Conservation (phyloP, 2,797 vertebrate genomes). For the Danio kyathit region DNA sequence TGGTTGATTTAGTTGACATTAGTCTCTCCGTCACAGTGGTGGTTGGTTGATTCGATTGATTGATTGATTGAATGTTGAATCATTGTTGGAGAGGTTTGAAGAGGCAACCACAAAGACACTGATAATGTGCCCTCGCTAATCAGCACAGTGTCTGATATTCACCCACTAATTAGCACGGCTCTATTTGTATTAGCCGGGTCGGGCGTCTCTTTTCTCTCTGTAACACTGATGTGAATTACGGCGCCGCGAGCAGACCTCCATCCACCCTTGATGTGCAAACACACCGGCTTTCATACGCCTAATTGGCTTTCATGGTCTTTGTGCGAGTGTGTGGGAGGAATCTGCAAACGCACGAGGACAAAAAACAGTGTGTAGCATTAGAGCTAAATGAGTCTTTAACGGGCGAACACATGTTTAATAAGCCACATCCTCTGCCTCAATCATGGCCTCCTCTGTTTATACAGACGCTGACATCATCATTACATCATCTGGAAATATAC, state of each 20-base stretch:
- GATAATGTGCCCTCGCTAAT: slow-evolving; percentile 35
- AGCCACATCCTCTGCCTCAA: slow-evolving; percentile 48
- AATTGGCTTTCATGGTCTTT: slow-evolving; percentile 58
- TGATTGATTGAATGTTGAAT: no score
- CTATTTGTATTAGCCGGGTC: slow-evolving; percentile 29
- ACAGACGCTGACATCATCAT: no score
- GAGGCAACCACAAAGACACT: slow-evolving; percentile 41
- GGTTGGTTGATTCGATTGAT: no score
- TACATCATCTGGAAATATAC: no score
- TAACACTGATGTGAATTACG: not conserved
- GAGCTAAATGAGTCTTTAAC: slow-evolving; percentile 62
- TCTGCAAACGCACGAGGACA: slow-evolving; percentile 29
- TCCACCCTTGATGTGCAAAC: slow-evolving; percentile 9
- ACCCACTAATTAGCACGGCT: slow-evolving; percentile 34
- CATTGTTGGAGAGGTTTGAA: no score
- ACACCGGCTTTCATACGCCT: slow-evolving; percentile 18
- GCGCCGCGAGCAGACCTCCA: slow-evolving; percentile 25
- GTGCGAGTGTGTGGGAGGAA: slow-evolving; percentile 35
- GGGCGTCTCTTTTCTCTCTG: slow-evolving; percentile 33
- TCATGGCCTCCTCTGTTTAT: slow-evolving; percentile 21
- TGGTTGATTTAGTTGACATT: no score
- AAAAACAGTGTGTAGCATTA: slow-evolving; percentile 62
- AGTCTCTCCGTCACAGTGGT: no score
- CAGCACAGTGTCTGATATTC: slow-evolving; percentile 26
- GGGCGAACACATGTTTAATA: slow-evolving; percentile 66